These are phyloP conservation scores for Todus mexicanus DNA, from an alignment of 2,797 vertebrate species.

Conservation along the genomic window DNA sequence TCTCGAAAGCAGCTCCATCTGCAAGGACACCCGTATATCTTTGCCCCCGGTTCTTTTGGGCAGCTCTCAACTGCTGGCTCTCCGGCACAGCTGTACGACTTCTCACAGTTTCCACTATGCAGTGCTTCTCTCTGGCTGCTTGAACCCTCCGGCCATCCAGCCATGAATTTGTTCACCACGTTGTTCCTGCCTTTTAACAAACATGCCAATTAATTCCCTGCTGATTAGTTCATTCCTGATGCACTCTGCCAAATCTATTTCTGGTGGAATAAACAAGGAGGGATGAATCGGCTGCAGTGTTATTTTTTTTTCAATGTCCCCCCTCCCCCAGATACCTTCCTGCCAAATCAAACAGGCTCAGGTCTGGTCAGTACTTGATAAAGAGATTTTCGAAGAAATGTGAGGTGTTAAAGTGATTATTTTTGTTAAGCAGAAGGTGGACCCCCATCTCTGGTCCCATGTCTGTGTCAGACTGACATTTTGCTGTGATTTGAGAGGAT, in stretches of 20 bases:
- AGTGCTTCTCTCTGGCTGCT: constrained; percentile 17
- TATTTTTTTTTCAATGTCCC: neutral
- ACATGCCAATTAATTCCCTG: constrained; percentile 62
- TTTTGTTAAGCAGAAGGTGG: neutral
- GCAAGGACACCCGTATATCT: neutral
- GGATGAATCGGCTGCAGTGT: constrained; percentile 31
- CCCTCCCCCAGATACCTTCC: neutral
- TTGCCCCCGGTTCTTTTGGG: neutral
- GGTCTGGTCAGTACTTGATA: neutral
- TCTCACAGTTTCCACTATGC: constrained; percentile 55
- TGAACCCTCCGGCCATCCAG: constrained; percentile 32
- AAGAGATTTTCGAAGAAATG: neutral
- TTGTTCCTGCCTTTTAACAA: constrained; percentile 55
- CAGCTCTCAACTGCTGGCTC: neutral
- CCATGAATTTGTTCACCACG: neutral
- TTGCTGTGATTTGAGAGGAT: neutral
- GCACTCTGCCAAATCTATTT: constrained; percentile 61
- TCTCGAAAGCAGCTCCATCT: neutral
- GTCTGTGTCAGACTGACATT: neutral
- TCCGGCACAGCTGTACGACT: neutral
- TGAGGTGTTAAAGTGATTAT: neutral
- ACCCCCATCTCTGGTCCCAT: neutral
- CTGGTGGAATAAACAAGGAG: constrained; percentile 62
- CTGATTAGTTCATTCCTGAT: constrained; percentile 62
- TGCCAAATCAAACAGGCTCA: constrained; percentile 39